Base-by-base conservation (phyloP, 2,113 vertebrate genomes). In the Tenebrosternarchus preto region DNA sequence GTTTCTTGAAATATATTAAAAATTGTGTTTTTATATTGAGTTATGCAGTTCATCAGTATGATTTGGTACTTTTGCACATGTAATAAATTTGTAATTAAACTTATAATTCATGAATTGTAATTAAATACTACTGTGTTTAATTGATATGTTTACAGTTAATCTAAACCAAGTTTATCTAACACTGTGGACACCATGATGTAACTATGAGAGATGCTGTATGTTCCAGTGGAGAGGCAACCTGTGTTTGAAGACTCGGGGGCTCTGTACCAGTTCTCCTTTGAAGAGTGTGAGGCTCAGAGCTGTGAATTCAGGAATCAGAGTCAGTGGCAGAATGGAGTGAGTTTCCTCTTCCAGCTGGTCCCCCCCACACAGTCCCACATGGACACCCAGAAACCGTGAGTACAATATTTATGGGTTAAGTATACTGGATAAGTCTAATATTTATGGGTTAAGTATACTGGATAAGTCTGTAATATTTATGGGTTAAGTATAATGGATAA, bases 221-320 rank as follows among this genome's bases (percentile, higher is more conserved):
- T 82, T 61, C 33, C 89, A 95, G 94, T 94, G 92, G 95, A 95
- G 85, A 93, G 92, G 73, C 92, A 94, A 73, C 84, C 92, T 0
- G 90, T 86, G 76, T 96, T 96, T 86, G 93, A 94, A 88, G 95
- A 96, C 74, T 88, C 84, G 73, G 91, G 92, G 12, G 86, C 90
- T 46, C 93, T 94, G 90, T 96, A 96, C 87, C 95, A 96, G 89
- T 96, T 96, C 86, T 95, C 94, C n/a, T 92, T 92, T 0, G 94
- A 95, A 68, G 94, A 96, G 82, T 95, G 94, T 59, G 93, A 91
- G 75, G 92, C 92, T 70, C 85, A 93, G 59, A 93, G 90, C 90
- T 95, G 95, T 90, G 93, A 95, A 87, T 95, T 92, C 81, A 92
- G 94, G 86, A 92, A 93, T 83, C 94, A 93, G 33, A 91, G 91